A percentile compares a stretch with the other conserved stretches of the same genome.
Evolutionary conservation across 2,797 vertebrate species (phyloP).

Genomic region (Oryzias dopingdopingensis): DNA sequence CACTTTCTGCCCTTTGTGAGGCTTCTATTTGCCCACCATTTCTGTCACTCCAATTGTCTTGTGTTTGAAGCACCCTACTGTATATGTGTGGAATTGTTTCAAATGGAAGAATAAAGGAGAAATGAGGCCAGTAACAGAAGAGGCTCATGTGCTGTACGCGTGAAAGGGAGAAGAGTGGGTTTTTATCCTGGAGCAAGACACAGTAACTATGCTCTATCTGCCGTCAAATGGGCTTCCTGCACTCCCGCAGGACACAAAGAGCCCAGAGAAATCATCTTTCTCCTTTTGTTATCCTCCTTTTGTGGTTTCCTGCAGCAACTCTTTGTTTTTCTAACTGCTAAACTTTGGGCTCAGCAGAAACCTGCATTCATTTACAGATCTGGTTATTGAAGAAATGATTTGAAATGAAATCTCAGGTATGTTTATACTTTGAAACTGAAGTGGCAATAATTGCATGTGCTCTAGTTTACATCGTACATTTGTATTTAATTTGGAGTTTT

Average conservation of each 20-base stretch:
- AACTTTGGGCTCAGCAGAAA: slow-evolving; percentile 2
- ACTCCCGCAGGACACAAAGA: slow-evolving; percentile 44
- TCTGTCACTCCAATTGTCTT: slow-evolving; percentile 51
- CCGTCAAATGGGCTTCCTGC: slow-evolving; percentile 64
- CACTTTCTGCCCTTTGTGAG: slow-evolving; percentile 11
- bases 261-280: slow-evolving; percentile 37
- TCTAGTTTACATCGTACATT: too few species aligned
- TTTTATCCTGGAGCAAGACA: slow-evolving; percentile 61
- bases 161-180: slow-evolving; percentile 18
- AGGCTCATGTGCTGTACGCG: slow-evolving; percentile 42
- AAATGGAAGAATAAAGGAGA: slow-evolving; percentile 63
- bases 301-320: slow-evolving; percentile 29
- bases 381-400: too few species aligned
- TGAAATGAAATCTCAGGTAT: too few species aligned
- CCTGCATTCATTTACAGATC: too few species aligned
- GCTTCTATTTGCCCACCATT: slow-evolving; percentile 33
- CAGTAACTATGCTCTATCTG: slow-evolving; percentile 59
- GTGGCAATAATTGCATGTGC: too few species aligned
- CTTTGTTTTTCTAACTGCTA: slow-evolving; percentile 22
- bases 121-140: slow-evolving; percentile 53
- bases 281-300: slow-evolving; percentile 32
- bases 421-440: too few species aligned
- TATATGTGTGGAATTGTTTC: slow-evolving; percentile 59
- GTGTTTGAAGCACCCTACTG: slow-evolving; percentile 39
- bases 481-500: too few species aligned